Evolutionary conservation across 2,888 invertebrate genomes (phyloP).

Genomic region (Eremobia ochroleuca): DNA sequence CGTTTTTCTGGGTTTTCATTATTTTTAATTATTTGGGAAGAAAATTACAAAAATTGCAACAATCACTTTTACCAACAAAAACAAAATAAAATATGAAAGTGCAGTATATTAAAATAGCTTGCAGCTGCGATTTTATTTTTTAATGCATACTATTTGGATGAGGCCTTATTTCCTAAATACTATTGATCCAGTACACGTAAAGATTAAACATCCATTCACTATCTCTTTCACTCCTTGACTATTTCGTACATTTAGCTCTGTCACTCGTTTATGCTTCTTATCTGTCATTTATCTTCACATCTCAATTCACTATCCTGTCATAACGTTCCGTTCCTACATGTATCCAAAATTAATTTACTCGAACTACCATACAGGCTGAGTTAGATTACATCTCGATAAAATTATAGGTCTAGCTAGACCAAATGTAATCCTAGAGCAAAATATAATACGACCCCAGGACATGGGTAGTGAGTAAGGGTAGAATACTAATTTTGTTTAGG

Average conservation of each 20-base stretch:
- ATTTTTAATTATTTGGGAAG: too few species aligned
- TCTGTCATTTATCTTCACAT: too few species aligned
- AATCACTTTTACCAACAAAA: too few species aligned
- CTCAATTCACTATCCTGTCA: too few species aligned
- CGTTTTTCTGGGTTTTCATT: too few species aligned
- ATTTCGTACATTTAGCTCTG: too few species aligned
- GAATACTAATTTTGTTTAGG: constrained; percentile 64
- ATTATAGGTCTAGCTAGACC: constrained; percentile 55
- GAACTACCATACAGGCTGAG: constrained; percentile 30
- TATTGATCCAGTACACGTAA: constrained; percentile 28
- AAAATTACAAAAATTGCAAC: too few species aligned
- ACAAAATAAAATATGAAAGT: too few species aligned
- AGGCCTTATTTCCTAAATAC: constrained; percentile 8
- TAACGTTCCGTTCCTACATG: too few species aligned
- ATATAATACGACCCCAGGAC: constrained; percentile 43
- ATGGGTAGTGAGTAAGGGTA: constrained; percentile 45
- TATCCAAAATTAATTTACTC: constrained; percentile 28
- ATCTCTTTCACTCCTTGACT: too few species aligned
- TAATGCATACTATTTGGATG: not conserved
- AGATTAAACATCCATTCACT: too few species aligned
- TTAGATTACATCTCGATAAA: constrained; percentile 46
- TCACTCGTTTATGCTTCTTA: too few species aligned
- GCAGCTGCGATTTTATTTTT: not conserved
- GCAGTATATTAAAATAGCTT: not conserved
- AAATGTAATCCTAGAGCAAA: constrained; percentile 45